These are phyloP conservation scores for Sisor rabdophorus DNA, from an alignment of 2,113 vertebrate genomes.

Conservation along the genomic window DNA sequence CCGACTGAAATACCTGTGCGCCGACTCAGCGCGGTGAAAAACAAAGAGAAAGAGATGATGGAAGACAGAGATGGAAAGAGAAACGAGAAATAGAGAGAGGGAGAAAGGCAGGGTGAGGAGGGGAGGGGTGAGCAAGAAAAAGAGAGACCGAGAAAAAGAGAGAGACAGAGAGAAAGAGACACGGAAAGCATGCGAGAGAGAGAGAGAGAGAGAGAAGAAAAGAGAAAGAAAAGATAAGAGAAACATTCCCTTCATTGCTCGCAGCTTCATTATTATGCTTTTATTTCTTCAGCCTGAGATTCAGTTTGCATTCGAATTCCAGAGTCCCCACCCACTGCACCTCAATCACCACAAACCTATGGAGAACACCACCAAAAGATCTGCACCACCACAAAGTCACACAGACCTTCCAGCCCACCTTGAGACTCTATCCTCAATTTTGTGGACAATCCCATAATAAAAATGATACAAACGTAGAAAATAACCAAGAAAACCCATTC, in stretches of 20 bases:
- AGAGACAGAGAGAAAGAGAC: neutral
- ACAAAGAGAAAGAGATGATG: neutral
- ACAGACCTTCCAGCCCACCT: constrained; percentile 28
- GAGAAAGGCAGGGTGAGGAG: no score
- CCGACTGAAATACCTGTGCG: constrained; percentile 5
- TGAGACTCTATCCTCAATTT: constrained; percentile 21
- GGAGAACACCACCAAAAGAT: constrained; percentile 1
- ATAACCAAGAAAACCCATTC: no score
- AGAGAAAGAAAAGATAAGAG: neutral
- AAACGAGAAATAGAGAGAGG: neutral
- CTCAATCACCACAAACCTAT: constrained; percentile 9
- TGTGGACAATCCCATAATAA: no score
- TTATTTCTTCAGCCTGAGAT: constrained; percentile 15
- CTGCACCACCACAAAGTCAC: constrained; percentile 27
- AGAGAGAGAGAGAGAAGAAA: neutral
- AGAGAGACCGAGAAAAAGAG: neutral
- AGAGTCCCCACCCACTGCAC: neutral
- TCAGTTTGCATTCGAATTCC: constrained; percentile 34
- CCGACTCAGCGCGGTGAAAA: neutral
- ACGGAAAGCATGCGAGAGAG: neutral
- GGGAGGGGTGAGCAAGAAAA: no score
- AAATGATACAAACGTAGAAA: no score
- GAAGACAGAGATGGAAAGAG: neutral
- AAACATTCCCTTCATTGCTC: constrained; percentile 24
- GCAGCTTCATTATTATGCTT: constrained; percentile 35